Base-by-base conservation (phyloP, 2,113 vertebrate species). In the Laticauda colubrina region DNA sequence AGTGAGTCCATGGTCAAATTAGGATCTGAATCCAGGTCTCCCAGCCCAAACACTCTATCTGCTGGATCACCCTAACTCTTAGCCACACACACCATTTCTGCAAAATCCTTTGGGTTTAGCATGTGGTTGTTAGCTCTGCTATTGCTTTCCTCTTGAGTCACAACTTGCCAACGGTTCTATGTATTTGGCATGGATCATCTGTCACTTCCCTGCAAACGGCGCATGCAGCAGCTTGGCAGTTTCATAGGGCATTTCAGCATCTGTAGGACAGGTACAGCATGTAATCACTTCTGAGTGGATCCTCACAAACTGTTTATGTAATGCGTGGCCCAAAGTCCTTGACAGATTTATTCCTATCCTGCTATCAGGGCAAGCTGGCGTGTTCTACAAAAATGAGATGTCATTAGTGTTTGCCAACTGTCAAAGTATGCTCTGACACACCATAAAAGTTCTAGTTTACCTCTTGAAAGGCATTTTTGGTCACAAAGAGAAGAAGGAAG, bases 321-420 rank as follows among this genome's bases (percentile, higher is more conserved):
- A 90, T 87, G 75, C 9, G 51, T 86, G 61, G 89, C 89, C 92
- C 89, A 86, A 59, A 86, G 81, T 93, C 87, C 89, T 90, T 93
- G 92, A 56, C 89, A 93, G 92, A 64, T 93, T 93, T 54, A 64
- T 86, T 90, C 89, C 88, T 87, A 39, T 87, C 48, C 45, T 18
- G 3, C 89, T 87, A 90, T 93, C 88, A 64, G 89, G 90, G 61
- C 85, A 61, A 87, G 86, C 64, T 93, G 89, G 89, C 92, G 2
- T 90, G 92, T 86, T 54, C 92, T 90, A 23, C 89, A 93, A 54
- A 93, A 93, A 93, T 93, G 75, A 93, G 89, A 89, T 93, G 92
- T 90, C 53, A 61, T 43, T 43, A 14, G 92, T 90, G 75, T 93
- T 93, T 93, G 92, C 92, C 92, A 90, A 43, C 92, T 93, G 92